phyloP scores from a whole-genome alignment of 1,140 invertebrate genomes.

The Drosophila cardini region DNA sequence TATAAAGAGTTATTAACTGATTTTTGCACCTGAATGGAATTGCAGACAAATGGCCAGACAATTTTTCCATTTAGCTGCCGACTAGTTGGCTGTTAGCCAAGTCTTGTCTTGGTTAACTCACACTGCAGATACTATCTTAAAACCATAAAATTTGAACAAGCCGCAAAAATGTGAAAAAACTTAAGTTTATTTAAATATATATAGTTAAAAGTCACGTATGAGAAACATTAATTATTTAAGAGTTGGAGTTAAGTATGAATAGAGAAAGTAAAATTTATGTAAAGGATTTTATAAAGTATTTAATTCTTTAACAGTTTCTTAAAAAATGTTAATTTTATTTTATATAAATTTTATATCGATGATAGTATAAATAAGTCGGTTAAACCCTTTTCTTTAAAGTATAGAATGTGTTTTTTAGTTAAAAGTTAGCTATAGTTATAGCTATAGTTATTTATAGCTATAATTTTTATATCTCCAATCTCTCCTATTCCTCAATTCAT shows the following conservation, averaged over 20 bases:
- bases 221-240: background rate
- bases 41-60: constrained; percentile 64
- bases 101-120: background rate
- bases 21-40: constrained; percentile 66
- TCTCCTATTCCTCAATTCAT: background rate
- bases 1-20: constrained; percentile 77
- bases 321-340: too few relatives aligned
- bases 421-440: too few relatives aligned
- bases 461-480: too few relatives aligned
- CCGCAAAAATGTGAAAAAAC: background rate
- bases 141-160: background rate
- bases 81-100: constrained; percentile 25
- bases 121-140: background rate
- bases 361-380: too few relatives aligned
- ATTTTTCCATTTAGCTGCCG: constrained; percentile 33
- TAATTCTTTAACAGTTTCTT: too few relatives aligned
- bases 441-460: too few relatives aligned
- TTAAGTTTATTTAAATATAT: background rate
- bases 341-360: too few relatives aligned
- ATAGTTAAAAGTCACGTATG: background rate
- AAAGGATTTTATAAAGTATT: too few relatives aligned
- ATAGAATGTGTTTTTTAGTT: too few relatives aligned
- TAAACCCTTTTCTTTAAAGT: too few relatives aligned
- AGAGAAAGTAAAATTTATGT: too few relatives aligned
- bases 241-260: too few relatives aligned